Conservation (phyloP, 2,888 invertebrate genomes). For the Acrocera orbiculus region DNA sequence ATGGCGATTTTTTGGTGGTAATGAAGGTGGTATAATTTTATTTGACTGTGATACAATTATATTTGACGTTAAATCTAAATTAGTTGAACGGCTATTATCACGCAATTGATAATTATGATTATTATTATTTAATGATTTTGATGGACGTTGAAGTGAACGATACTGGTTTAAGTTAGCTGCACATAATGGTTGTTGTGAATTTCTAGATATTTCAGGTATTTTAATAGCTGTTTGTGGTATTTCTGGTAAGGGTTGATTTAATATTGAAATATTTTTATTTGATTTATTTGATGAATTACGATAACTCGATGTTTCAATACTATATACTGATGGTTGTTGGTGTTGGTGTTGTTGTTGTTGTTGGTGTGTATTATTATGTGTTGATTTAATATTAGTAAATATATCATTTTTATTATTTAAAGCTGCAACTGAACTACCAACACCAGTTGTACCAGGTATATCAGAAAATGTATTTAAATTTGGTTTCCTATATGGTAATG, state of each 20-base stretch:
- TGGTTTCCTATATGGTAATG: slow-evolving; percentile 21
- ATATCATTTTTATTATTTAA: too few relatives aligned
- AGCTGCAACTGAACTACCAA: slow-evolving; percentile 23
- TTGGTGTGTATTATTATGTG: too few relatives aligned
- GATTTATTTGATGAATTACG: slow-evolving; percentile 14
- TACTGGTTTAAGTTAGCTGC: slow-evolving; percentile 37
- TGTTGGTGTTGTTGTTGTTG: slow-evolving; percentile 16
- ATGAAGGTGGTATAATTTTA: slow-evolving; percentile 22
- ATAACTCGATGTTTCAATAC: slow-evolving; percentile 26
- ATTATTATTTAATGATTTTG: slow-evolving; percentile 15
- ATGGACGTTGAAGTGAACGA: slow-evolving; percentile 39
- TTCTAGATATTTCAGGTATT: slow-evolving; percentile 12
- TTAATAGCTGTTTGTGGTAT: slow-evolving; percentile 21
- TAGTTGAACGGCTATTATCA: slow-evolving; percentile 6
- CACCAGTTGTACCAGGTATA: slow-evolving; percentile 29
- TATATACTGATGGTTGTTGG: slow-evolving; percentile 29
- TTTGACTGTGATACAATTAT: slow-evolving; percentile 1
- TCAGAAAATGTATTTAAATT: slow-evolving; percentile 29
- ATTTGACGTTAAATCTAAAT: too few relatives aligned
- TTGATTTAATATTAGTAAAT: too few relatives aligned
- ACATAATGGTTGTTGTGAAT: slow-evolving; percentile 28
- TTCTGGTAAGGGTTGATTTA: slow-evolving; percentile 32
- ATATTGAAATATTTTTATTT: slow-evolving; percentile 22
- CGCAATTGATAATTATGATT: slow-evolving; percentile 8
- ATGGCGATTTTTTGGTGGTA: slow-evolving; percentile 31